phyloP scores from a whole-genome alignment of 2,797 vertebrate species.

The Sebastes oblongus region DNA sequence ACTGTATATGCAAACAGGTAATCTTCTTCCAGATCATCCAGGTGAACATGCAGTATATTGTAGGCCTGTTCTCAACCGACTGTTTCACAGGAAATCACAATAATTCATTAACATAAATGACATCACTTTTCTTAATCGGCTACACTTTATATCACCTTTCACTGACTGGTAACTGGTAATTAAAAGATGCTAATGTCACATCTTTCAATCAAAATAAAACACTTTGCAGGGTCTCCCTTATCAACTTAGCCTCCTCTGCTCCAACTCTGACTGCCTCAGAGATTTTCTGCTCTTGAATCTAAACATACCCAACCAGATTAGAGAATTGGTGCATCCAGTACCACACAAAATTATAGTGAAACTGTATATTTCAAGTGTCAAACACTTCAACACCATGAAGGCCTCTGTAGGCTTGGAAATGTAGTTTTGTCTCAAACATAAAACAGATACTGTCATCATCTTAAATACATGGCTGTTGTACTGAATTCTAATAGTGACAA shows the following conservation, averaged over 20 bases:
- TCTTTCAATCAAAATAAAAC: neutral
- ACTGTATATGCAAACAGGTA: neutral
- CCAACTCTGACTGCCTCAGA: neutral
- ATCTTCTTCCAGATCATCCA: neutral
- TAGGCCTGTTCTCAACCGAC: neutral
- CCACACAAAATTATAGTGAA: neutral
- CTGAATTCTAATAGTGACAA: neutral
- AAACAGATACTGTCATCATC: neutral
- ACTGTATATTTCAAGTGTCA: neutral
- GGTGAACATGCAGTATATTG: neutral
- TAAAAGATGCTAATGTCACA: neutral
- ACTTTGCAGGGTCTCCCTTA: neutral
- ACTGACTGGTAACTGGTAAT: neutral
- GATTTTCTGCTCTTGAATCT: neutral
- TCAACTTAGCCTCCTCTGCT: neutral
- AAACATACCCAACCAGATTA: neutral
- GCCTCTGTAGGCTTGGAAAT: neutral
- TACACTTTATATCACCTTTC: neutral
- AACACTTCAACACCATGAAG: neutral
- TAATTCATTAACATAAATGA: neutral
- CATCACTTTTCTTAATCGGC: neutral
- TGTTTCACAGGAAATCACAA: neutral
- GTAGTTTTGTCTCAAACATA: neutral
- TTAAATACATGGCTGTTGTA: neutral
- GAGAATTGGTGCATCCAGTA: neutral